Percentiles rank a stretch among this genome's conserved stretches.
These are phyloP conservation scores for Eueremaeus valkanovi DNA, from an alignment of 2,888 invertebrate species.

Conservation along the genomic window DNA sequence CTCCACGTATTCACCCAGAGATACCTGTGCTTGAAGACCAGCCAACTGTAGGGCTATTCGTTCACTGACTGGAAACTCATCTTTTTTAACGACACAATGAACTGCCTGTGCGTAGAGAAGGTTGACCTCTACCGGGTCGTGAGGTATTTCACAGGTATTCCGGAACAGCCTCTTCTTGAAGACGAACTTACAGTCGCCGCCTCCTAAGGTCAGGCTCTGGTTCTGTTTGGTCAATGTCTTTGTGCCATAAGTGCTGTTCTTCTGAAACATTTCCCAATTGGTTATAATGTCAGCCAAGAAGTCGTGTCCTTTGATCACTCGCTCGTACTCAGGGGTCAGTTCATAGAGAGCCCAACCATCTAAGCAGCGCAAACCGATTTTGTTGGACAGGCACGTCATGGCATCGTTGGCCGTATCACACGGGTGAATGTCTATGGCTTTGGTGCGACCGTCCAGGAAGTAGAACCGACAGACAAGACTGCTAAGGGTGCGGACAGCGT, in stretches of 20 bases:
- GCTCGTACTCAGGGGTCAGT: slow-evolving; percentile 77
- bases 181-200: slow-evolving; percentile 84
- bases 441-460: slow-evolving; percentile 89
- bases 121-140: slow-evolving; percentile 91
- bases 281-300: slow-evolving; percentile 91
- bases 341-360: slow-evolving; percentile 92
- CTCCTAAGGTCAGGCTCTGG: slow-evolving; percentile 60
- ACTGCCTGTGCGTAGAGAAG: slow-evolving; percentile 92
- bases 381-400: slow-evolving; percentile 79
- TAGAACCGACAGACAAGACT: slow-evolving; percentile 88
- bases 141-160: slow-evolving; percentile 80
- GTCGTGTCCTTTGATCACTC: slow-evolving; percentile 84
- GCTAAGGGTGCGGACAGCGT: slow-evolving; percentile 82
- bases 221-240: slow-evolving; percentile 48
- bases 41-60: slow-evolving; percentile 90
- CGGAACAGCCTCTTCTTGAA: slow-evolving; percentile 86
- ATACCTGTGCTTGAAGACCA: slow-evolving; percentile 88
- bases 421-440: slow-evolving; percentile 91
- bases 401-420: slow-evolving; percentile 90
- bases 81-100: slow-evolving; percentile 90
- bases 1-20: slow-evolving; percentile 71
- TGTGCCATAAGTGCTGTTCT: slow-evolving; percentile 42
- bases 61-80: slow-evolving; percentile 91
- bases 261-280: slow-evolving; percentile 62
- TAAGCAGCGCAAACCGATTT: slow-evolving; percentile 69